Evolutionary conservation across 2,797 vertebrate genomes (phyloP).

Genomic region (Neosalanx taihuensis): DNA sequence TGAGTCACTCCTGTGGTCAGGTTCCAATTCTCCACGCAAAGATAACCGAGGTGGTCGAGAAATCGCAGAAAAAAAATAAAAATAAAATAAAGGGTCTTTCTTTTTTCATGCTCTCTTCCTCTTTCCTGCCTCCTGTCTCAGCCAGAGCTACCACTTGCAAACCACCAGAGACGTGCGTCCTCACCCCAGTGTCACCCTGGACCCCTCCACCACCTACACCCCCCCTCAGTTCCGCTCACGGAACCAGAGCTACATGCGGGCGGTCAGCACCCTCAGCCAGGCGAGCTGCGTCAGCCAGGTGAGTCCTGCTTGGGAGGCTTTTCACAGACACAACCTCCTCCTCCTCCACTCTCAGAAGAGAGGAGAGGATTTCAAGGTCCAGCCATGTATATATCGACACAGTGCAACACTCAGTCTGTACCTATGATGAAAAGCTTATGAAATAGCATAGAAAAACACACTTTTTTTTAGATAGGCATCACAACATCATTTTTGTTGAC

Average conservation of each 20-base stretch:
- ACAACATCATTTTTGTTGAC: neutral
- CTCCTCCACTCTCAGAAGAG: constrained; percentile 12
- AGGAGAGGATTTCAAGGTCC: neutral
- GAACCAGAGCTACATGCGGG: constrained; percentile 99
- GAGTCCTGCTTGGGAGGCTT: constrained; percentile 57
- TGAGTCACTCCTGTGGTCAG: constrained; percentile 12
- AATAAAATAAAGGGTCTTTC: too few species aligned
- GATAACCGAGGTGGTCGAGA: neutral
- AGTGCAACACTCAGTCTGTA: neutral
- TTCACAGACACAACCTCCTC: constrained; percentile 23
- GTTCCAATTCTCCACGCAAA: neutral
- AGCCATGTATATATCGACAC: neutral
- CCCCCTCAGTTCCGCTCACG: constrained; percentile 97
- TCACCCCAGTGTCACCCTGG: constrained; percentile 88
- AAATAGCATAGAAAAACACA: neutral
- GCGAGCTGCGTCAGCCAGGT: constrained; percentile 99
- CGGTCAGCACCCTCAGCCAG: constrained; percentile 99
- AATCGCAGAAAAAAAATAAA: neutral
- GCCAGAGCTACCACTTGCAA: constrained; percentile 97
- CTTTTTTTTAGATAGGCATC: neutral
- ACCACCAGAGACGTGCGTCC: constrained; percentile 86
- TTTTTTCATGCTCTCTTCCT: constrained; percentile 1
- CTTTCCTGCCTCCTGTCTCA: constrained; percentile 61
- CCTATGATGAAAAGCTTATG: neutral
- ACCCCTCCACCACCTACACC: constrained; percentile 89